Conservation (phyloP, 37 sponge, comb jelly and placozoan species). For the Spongilla lacustris region DNA sequence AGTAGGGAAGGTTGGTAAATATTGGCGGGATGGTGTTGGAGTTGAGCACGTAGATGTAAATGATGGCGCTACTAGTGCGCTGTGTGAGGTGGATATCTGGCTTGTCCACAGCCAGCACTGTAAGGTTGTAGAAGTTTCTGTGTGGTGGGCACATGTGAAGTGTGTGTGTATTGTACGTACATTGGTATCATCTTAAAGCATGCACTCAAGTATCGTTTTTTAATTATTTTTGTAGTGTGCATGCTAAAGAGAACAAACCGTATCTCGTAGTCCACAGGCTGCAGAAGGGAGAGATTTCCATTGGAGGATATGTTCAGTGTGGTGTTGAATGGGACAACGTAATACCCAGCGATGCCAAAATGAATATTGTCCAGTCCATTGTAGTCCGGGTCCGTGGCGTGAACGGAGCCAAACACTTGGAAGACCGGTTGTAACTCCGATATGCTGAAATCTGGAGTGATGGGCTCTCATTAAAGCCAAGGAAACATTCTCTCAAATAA, state of each 20-base stretch:
- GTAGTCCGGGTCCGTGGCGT: conserved; percentile 34
- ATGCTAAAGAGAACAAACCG: conserved; percentile 1
- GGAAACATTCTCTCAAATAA: too few species aligned
- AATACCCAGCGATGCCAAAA: background rate
- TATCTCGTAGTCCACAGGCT: conserved; percentile 26
- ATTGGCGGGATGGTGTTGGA: conserved; percentile 59
- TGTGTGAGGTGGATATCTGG: background rate
- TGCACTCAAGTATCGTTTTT: too few species aligned
- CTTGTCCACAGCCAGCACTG: conserved; percentile 2
- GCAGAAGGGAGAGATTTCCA: background rate
- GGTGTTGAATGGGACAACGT: background rate
- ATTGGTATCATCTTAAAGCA: too few species aligned
- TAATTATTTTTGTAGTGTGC: too few species aligned
- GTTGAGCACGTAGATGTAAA: conserved; percentile 40
- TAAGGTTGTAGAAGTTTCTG: conserved; percentile 21
- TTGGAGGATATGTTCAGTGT: background rate
- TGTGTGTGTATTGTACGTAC: background rate
- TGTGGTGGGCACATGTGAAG: background rate
- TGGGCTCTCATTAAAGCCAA: background rate
- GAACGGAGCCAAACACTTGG: conserved; percentile 14
- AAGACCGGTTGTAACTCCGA: background rate
- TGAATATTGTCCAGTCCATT: background rate
- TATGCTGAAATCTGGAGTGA: conserved; percentile 7
- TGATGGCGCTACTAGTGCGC: conserved; percentile 21
- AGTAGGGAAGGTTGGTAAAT: conserved; percentile 6